Evolutionary conservation across 2,113 vertebrate genomes (phyloP).

Genomic region (Actenoides lindsayi): DNA sequence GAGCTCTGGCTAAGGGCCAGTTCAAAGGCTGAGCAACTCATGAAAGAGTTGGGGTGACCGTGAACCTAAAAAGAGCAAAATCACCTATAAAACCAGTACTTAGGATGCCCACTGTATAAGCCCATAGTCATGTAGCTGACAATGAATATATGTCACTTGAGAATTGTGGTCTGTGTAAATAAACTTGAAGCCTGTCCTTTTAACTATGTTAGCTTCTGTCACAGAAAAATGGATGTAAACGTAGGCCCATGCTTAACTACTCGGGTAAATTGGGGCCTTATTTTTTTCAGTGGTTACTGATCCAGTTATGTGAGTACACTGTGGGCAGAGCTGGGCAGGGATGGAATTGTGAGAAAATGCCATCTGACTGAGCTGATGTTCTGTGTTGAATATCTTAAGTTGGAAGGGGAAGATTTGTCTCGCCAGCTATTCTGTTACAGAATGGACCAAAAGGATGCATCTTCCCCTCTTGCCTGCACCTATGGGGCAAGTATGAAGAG

Average conservation of each 20-base stretch:
- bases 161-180: not conserved
- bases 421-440: not conserved
- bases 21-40: not conserved
- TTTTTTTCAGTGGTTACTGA: not conserved
- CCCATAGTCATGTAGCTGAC: not conserved
- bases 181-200: not conserved
- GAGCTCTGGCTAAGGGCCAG: not conserved
- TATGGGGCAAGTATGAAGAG: not conserved
- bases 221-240: not conserved
- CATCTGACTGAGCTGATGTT: not conserved
- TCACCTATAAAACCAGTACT: not conserved
- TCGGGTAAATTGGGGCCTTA: not conserved
- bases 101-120: not conserved
- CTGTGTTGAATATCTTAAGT: not conserved
- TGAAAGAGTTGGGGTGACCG: not conserved
- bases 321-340: not conserved
- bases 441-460: accelerated
- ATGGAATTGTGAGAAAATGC: not conserved
- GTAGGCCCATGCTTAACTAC: not conserved
- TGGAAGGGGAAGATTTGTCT: not conserved
- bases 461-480: not conserved
- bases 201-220: not conserved
- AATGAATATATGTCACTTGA: not conserved
- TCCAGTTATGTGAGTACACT: not conserved
- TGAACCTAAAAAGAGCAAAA: not conserved